Evolutionary conservation across 2,797 vertebrate species (phyloP), one percentile per base, ranked within the genome.

Genomic region (Paedocypris micromegethes): DNA sequence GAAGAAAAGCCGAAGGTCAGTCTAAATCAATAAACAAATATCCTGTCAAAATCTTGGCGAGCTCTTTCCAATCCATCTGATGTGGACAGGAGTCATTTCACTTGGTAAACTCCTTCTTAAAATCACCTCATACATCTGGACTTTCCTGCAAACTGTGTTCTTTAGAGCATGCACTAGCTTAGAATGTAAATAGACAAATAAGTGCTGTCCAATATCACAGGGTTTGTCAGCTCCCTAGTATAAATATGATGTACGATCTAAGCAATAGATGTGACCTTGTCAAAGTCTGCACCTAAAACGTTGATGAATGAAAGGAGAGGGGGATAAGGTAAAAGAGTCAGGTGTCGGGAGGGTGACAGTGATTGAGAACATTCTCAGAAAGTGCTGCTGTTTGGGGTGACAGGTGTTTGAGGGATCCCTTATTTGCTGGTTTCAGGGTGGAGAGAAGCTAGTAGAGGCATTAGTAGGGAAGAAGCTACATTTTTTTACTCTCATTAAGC

Each of bases 261-360:
- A 64, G 68, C 68, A 73, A 64, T 74, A 82, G 86, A 87, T 83
- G 84, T 86, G 87, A 85, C 88, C 88, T 90, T 89, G 87, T 89
- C 88, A 88, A 79, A 82, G 74, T 78, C 76, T 69, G 79, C 82
- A 77, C 80, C 83, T 85, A 80, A 85, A 84, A 84, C 82, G 72
- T 83, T 86, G 87, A 90, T 85, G 79, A 83, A 88, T 90, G 78
- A 82, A 85, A 79, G 80, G 80, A 78, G 74, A 49, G 52, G 57
- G 65, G 64, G 59, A 71, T 76, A 71, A 78, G 64, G 64, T 66
- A 66, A 76, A 76, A 72, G 66, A 79, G 66, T 66, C 68, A 85
- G 83, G 88, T 91, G 91, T 91, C 87, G 83, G 86, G 86, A 89
- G 86, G 82, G 83, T 85, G 85, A 86, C 38, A 88, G 66, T 86